Base-by-base conservation (phyloP, 2,113 vertebrate species). In the Calidris pygmaea region DNA sequence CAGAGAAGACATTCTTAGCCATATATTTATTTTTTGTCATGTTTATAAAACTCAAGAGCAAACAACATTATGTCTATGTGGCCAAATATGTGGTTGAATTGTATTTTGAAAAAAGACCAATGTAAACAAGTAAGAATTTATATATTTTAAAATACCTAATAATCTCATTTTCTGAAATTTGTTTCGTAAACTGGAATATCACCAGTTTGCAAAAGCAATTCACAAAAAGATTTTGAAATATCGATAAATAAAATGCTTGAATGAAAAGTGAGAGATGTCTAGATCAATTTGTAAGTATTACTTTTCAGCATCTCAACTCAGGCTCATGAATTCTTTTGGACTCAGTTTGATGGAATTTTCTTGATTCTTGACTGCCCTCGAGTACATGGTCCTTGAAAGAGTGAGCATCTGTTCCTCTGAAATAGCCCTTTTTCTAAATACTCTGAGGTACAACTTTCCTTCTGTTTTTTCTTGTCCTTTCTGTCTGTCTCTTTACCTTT, bases 1-100 rank as follows among this genome's bases (percentile, higher is more conserved):
- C 35, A 96, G 82, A 94, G 90, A 95, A 97, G 93, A 92, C 63
- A 88, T 84, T 91, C 50, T 92, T 97, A 89, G 39, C 48, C 71
- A 93, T 15, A 3, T 83, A 70, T 81, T 73, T 92, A 43, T n/a
- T 87, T 93, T 93, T 73, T 72, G 70, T 95, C 66, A 65, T 87
- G 43, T 90, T 96, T 89, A 68, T 41, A 76, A 70, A 94, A 37
- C 58, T 85, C 17, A 21, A 62, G 56, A 68, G 41, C 60, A 73
- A 95, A 89, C 90, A 71, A 23, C 20, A 56, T 81, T 59, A 70
- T 79, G 43, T 82, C 72, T 17, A 2, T 78, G 89, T 95, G 71
- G 39, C 59, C 71, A 87, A 79, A 91, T 50, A 58, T 1, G 3
- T 81, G 24, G 5, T 86, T 93, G 80, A 90, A 43, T 65, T 87